A percentile compares a stretch with the other conserved stretches of the same genome.
Evolutionary conservation across 2,888 invertebrate genomes (phyloP).

Genomic region (Pilophorus perplexus): DNA sequence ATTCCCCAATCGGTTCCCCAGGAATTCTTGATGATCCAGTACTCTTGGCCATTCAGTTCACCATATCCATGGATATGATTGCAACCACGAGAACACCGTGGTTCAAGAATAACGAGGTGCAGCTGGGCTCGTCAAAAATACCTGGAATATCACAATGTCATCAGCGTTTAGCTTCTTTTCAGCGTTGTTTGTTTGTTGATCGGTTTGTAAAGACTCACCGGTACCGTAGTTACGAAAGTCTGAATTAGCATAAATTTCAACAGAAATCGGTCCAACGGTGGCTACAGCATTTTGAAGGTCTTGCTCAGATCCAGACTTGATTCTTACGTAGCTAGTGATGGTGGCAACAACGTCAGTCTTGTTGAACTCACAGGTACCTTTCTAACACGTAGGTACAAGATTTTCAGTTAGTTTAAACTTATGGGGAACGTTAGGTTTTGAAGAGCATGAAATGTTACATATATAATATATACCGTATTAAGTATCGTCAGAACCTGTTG

Average conservation of each 20-base stretch:
- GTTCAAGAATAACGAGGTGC: slow-evolving; percentile 68
- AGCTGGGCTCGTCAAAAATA: slow-evolving; percentile 76
- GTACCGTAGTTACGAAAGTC: slow-evolving; percentile 80
- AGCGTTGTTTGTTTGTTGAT: no score
- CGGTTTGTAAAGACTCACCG: no score
- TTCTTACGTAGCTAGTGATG: slow-evolving; percentile 75
- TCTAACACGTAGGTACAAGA: neutral
- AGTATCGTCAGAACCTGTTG: no score
- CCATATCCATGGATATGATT: no score
- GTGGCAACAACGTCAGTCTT: slow-evolving; percentile 68
- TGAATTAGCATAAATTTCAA: slow-evolving; percentile 85
- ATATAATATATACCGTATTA: no score
- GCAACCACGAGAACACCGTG: slow-evolving; percentile 82
- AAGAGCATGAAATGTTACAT: no score
- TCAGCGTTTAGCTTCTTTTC: no score
- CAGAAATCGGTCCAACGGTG: slow-evolving; percentile 77
- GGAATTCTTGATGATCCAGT: slow-evolving; percentile 86
- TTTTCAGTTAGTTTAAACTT: neutral
- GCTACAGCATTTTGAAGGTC: slow-evolving; percentile 74
- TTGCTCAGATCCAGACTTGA: slow-evolving; percentile 68
- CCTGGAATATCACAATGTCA: no score
- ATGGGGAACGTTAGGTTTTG: no score
- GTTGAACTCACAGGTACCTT: slow-evolving; percentile 57
- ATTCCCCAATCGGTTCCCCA: slow-evolving; percentile 80
- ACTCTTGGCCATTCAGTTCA: slow-evolving; percentile 61